Percentiles rank a stretch among this genome's conserved stretches.
Evolutionary conservation across 1,140 invertebrate species (phyloP).

Genomic region (Lepidostoma basale): DNA sequence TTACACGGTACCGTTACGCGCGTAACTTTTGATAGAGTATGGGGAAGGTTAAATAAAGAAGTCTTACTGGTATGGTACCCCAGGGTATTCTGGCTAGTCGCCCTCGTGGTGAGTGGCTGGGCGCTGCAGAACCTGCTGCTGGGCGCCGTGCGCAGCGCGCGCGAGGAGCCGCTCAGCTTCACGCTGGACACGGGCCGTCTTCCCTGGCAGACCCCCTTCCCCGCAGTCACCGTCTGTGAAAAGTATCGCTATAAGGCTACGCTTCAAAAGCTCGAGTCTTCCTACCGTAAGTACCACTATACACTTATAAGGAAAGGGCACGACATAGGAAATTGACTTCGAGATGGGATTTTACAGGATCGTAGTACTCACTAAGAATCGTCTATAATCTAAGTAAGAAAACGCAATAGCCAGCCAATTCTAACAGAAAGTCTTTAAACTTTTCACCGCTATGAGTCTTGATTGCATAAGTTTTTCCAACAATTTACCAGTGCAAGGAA

Average conservation of each 20-base stretch:
- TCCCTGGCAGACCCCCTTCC: slow-evolving; percentile 64
- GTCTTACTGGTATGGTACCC: background rate
- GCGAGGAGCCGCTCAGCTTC: slow-evolving; percentile 57
- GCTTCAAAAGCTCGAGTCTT: slow-evolving; percentile 47
- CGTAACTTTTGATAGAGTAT: too few species aligned
- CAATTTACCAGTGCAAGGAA: too few species aligned
- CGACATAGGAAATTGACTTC: too few species aligned
- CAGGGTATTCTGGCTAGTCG: slow-evolving; percentile 56
- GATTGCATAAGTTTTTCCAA: too few species aligned
- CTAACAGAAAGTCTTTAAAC: too few species aligned
- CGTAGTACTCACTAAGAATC: too few species aligned
- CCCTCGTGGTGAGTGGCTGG: slow-evolving; percentile 50
- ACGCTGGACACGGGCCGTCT: slow-evolving; percentile 62
- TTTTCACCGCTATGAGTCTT: too few species aligned
- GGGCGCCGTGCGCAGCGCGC: slow-evolving; percentile 50
- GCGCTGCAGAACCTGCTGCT: slow-evolving; percentile 53
- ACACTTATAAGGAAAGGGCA: too few species aligned
- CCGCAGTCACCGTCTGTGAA: slow-evolving; percentile 63
- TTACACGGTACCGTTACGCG: too few species aligned
- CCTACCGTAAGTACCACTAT: slow-evolving; percentile 51
- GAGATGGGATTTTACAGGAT: too few species aligned
- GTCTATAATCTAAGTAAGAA: too few species aligned
- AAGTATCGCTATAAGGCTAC: slow-evolving; percentile 50
- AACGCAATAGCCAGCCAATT: background rate
- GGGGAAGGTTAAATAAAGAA: too few species aligned